phyloP scores from a whole-genome alignment of 2,888 invertebrate species.

The Agrypnus murinus region DNA sequence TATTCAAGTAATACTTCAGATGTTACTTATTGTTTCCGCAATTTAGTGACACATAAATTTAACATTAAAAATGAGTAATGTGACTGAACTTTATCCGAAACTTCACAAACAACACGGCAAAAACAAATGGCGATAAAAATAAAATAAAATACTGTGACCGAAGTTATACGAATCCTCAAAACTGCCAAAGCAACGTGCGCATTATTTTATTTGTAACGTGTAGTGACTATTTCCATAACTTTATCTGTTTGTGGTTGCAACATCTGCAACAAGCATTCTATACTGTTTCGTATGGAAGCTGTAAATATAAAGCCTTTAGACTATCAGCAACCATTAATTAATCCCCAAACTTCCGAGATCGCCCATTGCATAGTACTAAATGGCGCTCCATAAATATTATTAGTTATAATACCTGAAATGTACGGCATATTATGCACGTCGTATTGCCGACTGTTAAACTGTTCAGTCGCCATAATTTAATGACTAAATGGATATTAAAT shows the following conservation, averaged over 20 bases:
- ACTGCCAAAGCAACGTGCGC: constrained; percentile 49
- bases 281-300: constrained; percentile 29
- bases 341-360: constrained; percentile 25
- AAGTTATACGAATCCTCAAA: constrained; percentile 42
- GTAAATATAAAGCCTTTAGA: constrained; percentile 45
- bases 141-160: constrained; percentile 26
- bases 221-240: constrained; percentile 49
- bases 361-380: constrained; percentile 9
- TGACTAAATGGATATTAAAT: constrained; percentile 52
- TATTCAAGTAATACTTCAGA: too few species aligned
- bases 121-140: constrained; percentile 14
- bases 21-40: too few species aligned
- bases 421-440: constrained; percentile 39
- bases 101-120: not conserved
- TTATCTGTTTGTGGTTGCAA: constrained; percentile 48
- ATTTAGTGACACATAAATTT: too few species aligned
- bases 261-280: constrained; percentile 43
- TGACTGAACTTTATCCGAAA: too few species aligned
- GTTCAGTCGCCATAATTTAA: constrained; percentile 46
- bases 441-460: constrained; percentile 43
- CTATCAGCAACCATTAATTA: constrained; percentile 30
- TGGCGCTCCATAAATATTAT: constrained; percentile 35
- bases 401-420: constrained; percentile 39
- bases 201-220: constrained; percentile 49
- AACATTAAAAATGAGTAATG: too few species aligned